phyloP scores from a whole-genome alignment of 2,113 vertebrate species.

The Lagenorhynchus albirostris region DNA sequence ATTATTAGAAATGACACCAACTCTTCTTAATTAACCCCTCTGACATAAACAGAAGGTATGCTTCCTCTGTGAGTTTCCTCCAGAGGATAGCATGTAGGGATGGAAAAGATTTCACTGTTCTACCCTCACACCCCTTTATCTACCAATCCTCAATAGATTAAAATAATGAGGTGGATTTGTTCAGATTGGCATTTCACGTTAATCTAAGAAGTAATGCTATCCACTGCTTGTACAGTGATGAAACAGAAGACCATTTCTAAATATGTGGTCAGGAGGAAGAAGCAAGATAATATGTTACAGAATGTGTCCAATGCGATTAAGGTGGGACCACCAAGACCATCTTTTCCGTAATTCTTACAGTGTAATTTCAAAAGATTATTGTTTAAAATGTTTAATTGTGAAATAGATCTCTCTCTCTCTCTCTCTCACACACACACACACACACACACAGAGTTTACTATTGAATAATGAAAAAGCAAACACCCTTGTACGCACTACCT shows the following conservation, averaged over 20 bases:
- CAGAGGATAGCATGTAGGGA: background rate
- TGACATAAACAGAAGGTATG: conserved; percentile 58
- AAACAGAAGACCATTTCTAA: background rate
- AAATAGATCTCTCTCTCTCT: background rate
- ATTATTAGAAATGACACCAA: conserved; percentile 60
- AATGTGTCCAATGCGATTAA: background rate
- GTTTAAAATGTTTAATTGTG: background rate
- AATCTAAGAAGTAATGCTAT: background rate
- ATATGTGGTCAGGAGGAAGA: rapidly evolving
- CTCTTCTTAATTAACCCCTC: conserved; percentile 63
- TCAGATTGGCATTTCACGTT: background rate
- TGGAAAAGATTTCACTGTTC: background rate
- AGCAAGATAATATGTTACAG: rapidly evolving
- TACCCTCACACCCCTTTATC: background rate
- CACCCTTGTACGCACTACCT: background rate
- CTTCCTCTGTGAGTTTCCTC: background rate
- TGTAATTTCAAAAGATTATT: background rate
- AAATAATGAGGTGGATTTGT: background rate
- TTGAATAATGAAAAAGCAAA: background rate
- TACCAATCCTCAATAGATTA: background rate
- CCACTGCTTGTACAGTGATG: rapidly evolving
- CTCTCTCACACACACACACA: background rate
- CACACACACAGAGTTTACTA: background rate
- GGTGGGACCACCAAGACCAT: background rate
- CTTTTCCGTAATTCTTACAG: background rate